phyloP scores from a whole-genome alignment of 2,888 invertebrate species.

The Calameuta filiformis region DNA sequence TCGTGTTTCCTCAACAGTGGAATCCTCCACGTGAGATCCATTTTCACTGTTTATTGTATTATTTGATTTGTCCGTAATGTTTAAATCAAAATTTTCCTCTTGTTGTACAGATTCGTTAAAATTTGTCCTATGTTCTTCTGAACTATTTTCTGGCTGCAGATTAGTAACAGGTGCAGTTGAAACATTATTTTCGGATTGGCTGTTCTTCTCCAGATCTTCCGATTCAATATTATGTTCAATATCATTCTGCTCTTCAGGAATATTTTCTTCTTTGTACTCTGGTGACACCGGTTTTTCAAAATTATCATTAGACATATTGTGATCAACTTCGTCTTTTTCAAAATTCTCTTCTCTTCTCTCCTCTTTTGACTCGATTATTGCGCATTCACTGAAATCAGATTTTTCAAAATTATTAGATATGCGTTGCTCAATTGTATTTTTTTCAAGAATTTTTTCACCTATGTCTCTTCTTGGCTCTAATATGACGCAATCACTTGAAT shows the following conservation, averaged over 20 bases:
- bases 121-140: background rate
- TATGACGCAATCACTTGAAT: background rate
- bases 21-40: background rate
- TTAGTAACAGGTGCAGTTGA: background rate
- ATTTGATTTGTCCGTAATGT: background rate
- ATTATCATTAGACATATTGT: background rate
- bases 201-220: background rate
- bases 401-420: background rate
- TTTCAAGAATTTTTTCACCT: background rate
- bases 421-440: background rate
- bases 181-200: background rate
- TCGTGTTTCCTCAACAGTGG: background rate
- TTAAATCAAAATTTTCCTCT: background rate
- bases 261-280: constrained; percentile 3
- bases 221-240: background rate
- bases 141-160: background rate
- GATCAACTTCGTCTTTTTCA: background rate
- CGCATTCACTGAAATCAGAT: no score
- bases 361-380: no score
- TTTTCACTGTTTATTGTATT: background rate
- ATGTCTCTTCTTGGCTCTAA: background rate
- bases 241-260: constrained; percentile 6
- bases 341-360: no score
- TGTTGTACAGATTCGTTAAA: background rate
- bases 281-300: constrained; percentile 10